These are phyloP conservation scores for Propithecus coquereli DNA, from an alignment of 2,113 vertebrate species.

Conservation along the genomic window DNA sequence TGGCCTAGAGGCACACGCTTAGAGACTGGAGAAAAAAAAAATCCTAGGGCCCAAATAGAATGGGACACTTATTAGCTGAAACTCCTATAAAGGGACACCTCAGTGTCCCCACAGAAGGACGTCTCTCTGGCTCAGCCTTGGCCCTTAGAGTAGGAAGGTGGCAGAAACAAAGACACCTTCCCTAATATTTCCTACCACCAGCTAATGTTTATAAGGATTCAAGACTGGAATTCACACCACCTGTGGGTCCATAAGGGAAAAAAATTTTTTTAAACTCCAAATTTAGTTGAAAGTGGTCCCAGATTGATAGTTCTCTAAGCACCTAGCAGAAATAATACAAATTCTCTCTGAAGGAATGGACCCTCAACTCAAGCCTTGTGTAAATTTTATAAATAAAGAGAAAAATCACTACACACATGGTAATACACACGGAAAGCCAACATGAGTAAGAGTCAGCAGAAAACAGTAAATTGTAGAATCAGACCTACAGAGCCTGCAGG, in stretches of 20 bases:
- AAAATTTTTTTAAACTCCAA: background rate
- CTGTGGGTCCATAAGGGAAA: background rate
- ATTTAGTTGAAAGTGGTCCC: background rate
- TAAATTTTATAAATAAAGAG: background rate
- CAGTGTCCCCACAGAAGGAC: background rate
- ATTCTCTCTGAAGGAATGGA: background rate
- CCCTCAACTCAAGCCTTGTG: background rate
- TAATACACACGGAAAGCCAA: background rate
- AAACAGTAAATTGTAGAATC: background rate
- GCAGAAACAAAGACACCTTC: background rate
- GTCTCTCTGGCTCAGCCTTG: background rate
- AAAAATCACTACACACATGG: background rate
- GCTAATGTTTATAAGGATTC: background rate
- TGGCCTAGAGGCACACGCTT: background rate
- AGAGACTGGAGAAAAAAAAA: background rate
- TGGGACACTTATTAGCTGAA: background rate
- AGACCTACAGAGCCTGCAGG: background rate
- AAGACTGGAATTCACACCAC: background rate
- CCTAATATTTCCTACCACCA: background rate
- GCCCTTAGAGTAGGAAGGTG: background rate
- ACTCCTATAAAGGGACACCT: background rate
- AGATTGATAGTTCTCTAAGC: background rate
- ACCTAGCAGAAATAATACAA: background rate
- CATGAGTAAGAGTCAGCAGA: background rate
- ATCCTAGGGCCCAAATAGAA: background rate